Conservation (phyloP, 2,888 invertebrate species). For the Galerucella calmariensis region DNA sequence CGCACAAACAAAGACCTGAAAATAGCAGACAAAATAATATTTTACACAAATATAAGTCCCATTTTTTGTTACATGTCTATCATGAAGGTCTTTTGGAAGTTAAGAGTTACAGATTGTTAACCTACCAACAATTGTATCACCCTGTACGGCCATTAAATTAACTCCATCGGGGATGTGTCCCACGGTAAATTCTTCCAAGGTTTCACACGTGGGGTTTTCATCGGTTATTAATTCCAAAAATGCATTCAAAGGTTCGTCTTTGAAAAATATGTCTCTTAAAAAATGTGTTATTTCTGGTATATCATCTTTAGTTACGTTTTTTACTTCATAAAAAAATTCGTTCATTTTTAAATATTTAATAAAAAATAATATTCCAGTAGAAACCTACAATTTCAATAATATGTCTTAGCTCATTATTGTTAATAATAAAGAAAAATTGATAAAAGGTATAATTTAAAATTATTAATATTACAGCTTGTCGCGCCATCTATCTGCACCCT, state of each 20-base stretch:
- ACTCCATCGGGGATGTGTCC: constrained; percentile 28
- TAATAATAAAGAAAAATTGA: too few species aligned
- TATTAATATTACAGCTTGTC: too few species aligned
- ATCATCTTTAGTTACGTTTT: constrained; percentile 15
- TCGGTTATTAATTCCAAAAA: constrained; percentile 30
- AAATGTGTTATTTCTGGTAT: constrained; percentile 18
- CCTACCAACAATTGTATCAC: constrained; percentile 19
- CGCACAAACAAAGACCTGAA: constrained; percentile 29
- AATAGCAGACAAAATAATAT: neutral
- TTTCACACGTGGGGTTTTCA: constrained; percentile 29
- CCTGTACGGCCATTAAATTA: constrained; percentile 28
- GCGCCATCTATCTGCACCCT: too few species aligned
- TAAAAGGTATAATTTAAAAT: too few species aligned
- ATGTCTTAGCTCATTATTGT: neutral
- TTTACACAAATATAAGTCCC: neutral
- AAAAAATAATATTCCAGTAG: too few species aligned
- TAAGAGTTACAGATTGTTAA: too few species aligned
- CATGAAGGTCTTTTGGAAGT: neutral
- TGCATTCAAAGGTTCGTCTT: constrained; percentile 33
- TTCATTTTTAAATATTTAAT: neutral
- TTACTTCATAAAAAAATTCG: constrained; percentile 12
- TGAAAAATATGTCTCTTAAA: constrained; percentile 29
- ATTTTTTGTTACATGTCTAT: neutral
- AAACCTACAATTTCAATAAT: too few species aligned
- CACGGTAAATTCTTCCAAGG: constrained; percentile 32